Evolutionary conservation across 2,113 vertebrate species (phyloP), one percentile per base, ranked within the genome.

Genomic region (Callionymus lyra): DNA sequence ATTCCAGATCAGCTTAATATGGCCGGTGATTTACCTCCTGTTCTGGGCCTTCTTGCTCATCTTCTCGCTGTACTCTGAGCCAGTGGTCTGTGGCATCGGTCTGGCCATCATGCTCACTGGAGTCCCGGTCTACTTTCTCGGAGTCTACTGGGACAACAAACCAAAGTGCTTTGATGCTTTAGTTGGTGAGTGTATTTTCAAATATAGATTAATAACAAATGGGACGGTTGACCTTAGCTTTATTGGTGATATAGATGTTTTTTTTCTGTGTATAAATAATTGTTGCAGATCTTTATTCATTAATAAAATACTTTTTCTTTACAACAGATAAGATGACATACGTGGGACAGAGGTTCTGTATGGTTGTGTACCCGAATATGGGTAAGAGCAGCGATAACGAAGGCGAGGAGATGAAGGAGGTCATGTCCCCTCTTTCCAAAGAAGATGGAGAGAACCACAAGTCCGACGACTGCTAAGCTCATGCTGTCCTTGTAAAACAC

Each of bases 41-140:
- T 94, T 94, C 80, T 94, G 91, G 92, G 92, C 90, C 50, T 93
- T 94, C 80, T 63, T 94, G 61, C 81, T 94, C 52, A 76, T 93
- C 67, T 94, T 94, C 78, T 92, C 90, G 46, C 78, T 94, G 9
- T 91, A 88, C 83, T 93, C 91, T 0, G 92, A 94, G 68, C 92
- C 92, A 0, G 42, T 94, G 63, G 92, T 94, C 21, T 94, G 92
- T 9, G 90, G 92, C 48, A 89, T 86, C 1, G 92, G 92, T 44
- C 80, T 94, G 50, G 91, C 90, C 57, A 94, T 94, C 80, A 92
- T 94, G 92, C 77, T 94, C 51, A 90, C 89, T 0, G 92, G 92
- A 0, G 88, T 93, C 1, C 92, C 92, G 0, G 90, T 94, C 53
- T 94, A 94, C 40, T 92, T 89, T 79, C 81, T 94, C 66, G 92